Evolutionary conservation across 2,888 invertebrate genomes (phyloP), one percentile per base, ranked within the genome.

Genomic region (Eudemis profundana): DNA sequence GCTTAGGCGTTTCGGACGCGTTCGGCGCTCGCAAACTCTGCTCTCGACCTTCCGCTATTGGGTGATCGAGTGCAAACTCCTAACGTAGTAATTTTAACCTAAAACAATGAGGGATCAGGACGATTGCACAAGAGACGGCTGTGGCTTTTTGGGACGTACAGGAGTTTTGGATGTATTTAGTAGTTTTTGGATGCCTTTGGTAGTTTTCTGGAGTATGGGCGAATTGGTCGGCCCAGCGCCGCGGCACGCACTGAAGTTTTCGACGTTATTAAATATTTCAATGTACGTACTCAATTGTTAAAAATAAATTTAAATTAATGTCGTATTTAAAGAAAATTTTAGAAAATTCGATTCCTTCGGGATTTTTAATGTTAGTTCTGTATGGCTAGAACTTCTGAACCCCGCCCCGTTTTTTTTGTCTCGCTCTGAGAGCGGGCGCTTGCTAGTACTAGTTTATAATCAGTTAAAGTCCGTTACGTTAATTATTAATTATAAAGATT

Each of bases 391-490:
- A 36, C 4, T 17, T 36, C 64, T 42, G 23, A n/a, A n/a, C 42
- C 56, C 29, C 63, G 42, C 15, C 42, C 50, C 53, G 29, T 50
- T 49, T 57, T 44, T 15, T 50, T 64, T 42, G 49, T 42, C 42
- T 44, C 50, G 64, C 64, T 59, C 59, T 91, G 91, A 90, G 91
- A 82, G 77, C 74, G 87, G 85, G 89, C 76, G 83, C 83, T 81
- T 79, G 82, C 81, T 87, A 89, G 33, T 87, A 56, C 56, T 90
- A 89, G 86, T 78, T 86, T 78, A 27, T 85, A 87, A 77, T 76
- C 82, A 85, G 80, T 85, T 81, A 84, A 89, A 89, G 87, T 89
- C 89, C 89, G 87, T 86, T 88, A 87, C 82, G 84, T 84, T 87
- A 51, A 61, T 57, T 61, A 40, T 44, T 64, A 84, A 81, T 84